Evolutionary conservation across 1,140 invertebrate species (phyloP).

Genomic region (Drepana arcuata): DNA sequence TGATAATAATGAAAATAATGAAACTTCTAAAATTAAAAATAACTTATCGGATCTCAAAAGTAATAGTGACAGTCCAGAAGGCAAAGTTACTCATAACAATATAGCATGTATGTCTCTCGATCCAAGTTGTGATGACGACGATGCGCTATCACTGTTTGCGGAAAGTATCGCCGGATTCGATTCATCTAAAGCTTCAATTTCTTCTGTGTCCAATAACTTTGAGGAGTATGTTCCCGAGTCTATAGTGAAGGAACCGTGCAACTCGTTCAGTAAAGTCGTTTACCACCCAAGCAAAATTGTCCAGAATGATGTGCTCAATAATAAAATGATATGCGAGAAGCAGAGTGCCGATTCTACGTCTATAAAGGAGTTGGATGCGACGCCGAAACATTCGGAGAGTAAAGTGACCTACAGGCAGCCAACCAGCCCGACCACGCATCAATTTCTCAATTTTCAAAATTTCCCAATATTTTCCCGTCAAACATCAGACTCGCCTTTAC

Average conservation of each 20-base stretch:
- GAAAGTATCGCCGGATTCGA: constrained; percentile 49
- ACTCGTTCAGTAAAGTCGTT: constrained; percentile 3
- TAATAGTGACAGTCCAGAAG: constrained; percentile 3
- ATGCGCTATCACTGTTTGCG: constrained; percentile 48
- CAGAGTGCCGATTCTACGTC: constrained; percentile 38
- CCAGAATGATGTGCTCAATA: constrained; percentile 3
- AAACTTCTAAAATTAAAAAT: background rate
- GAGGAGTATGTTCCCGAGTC: constrained; percentile 32
- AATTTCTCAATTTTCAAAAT: too few species aligned
- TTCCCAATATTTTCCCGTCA: too few species aligned
- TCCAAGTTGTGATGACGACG: constrained; percentile 37
- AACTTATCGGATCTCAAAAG: background rate
- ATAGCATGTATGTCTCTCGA: constrained; percentile 10
- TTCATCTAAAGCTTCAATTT: constrained; percentile 19
- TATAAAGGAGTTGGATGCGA: background rate
- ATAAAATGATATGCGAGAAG: constrained; percentile 36
- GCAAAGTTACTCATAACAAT: constrained; percentile 6
- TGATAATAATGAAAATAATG: background rate
- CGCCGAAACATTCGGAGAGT: background rate
- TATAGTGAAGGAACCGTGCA: background rate
- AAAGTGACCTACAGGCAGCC: too few species aligned
- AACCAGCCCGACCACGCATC: too few species aligned
- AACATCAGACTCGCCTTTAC: too few species aligned
- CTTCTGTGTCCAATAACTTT: too few species aligned
- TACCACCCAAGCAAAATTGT: constrained; percentile 29